phyloP scores from a whole-genome alignment of 2,888 invertebrate species.

The Unio pictorum region DNA sequence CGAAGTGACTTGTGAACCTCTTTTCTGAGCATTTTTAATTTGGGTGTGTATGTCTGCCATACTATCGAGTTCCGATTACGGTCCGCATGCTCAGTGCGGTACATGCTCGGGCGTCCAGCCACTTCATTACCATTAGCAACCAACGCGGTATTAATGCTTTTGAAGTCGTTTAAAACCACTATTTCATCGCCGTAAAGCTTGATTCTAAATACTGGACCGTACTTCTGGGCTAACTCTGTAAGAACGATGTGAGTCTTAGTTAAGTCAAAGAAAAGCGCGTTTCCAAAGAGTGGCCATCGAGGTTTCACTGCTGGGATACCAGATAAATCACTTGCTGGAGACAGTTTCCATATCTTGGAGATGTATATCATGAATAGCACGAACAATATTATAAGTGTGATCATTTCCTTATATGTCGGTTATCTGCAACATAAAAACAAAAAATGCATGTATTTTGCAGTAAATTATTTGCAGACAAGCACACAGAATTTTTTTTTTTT shows the following conservation, averaged over 20 bases:
- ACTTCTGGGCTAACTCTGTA: conserved; percentile 41
- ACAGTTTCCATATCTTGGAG: too few species aligned
- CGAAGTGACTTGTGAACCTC: conserved; percentile 44
- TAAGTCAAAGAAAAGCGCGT: conserved; percentile 38
- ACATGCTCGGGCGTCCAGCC: conserved; percentile 59
- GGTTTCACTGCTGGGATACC: conserved; percentile 40
- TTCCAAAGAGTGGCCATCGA: conserved; percentile 48
- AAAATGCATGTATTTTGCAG: too few species aligned
- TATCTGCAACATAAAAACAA: too few species aligned
- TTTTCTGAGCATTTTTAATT: conserved; percentile 52
- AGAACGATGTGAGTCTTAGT: conserved; percentile 46
- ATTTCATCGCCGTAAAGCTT: conserved; percentile 52
- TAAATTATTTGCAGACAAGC: too few species aligned
- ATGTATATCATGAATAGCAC: too few species aligned
- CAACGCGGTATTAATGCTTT: conserved; percentile 53
- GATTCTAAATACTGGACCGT: conserved; percentile 56
- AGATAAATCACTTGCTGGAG: background rate
- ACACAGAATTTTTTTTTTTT: too few species aligned
- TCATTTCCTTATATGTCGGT: too few species aligned
- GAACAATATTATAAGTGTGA: too few species aligned
- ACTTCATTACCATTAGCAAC: conserved; percentile 48
- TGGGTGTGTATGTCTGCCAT: conserved; percentile 58
- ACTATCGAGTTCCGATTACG: conserved; percentile 52
- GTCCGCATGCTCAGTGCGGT: conserved; percentile 42
- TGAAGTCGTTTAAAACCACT: conserved; percentile 57